Percentiles rank a stretch among this genome's conserved stretches.
These are phyloP conservation scores for Thunnus thynnus DNA, from an alignment of 2,113 vertebrate species.

Conservation along the genomic window DNA sequence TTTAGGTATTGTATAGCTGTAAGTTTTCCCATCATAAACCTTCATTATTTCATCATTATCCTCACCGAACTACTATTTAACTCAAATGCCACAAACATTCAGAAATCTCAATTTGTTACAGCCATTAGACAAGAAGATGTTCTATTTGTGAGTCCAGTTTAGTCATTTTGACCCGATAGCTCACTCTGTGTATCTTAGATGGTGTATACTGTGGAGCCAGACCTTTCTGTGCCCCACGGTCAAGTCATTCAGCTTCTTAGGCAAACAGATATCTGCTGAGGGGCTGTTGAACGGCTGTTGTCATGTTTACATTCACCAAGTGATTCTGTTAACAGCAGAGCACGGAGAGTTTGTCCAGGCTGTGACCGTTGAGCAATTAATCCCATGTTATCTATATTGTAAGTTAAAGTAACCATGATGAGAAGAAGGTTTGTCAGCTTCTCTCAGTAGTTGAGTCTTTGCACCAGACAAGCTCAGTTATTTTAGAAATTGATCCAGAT, in stretches of 20 bases:
- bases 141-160: background rate
- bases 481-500: background rate
- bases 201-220: background rate
- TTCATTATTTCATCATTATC: background rate
- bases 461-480: background rate
- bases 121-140: too few relatives aligned
- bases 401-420: background rate
- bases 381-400: slow-evolving; percentile 23
- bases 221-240: slow-evolving; percentile 18
- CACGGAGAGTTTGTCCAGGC: slow-evolving; percentile 64
- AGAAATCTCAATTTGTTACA: too few relatives aligned
- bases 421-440: background rate
- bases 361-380: slow-evolving; percentile 74
- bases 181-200: slow-evolving; percentile 3
- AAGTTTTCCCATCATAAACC: background rate
- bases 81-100: background rate
- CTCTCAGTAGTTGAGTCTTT: background rate
- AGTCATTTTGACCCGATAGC: background rate
- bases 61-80: background rate
- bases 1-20: too few relatives aligned
- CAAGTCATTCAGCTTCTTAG: slow-evolving; percentile 56
- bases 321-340: slow-evolving; percentile 51
- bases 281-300: slow-evolving; percentile 69
- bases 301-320: slow-evolving; percentile 77
- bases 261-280: slow-evolving; percentile 72